Base-by-base conservation (phyloP, 2,113 vertebrate species). In the Cromileptes altivelis region DNA sequence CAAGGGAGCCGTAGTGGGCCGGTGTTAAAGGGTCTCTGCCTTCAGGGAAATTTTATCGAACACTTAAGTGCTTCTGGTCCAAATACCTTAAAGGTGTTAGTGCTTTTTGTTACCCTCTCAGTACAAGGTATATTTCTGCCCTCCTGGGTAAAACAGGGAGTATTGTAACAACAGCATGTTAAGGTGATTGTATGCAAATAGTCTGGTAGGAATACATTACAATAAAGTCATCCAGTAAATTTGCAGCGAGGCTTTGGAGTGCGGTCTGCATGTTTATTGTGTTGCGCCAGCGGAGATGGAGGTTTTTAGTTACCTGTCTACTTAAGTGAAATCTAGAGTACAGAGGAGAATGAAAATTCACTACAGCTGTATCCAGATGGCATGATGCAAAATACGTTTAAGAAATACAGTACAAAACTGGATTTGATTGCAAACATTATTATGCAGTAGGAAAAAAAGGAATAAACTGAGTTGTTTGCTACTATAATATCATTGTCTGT, bases 31-130 rank as follows among this genome's bases (percentile, higher is more conserved):
- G 86, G 57, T 92, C 68, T 84, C 6, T 40, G 72, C 82, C 92
- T 91, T 91, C 40, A 67, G 93, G 91, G 93, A 87, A 85, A 74
- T 77, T 82, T 91, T 87, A 89, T 87, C 37, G 91, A 91, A 90
- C 87, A 90, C 92, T 91, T 93, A 94, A 94, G 92, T 95, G 92
- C 93, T 91, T 91, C 75, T 80, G 79, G 78, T 89, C 50, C 81
- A 79, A 84, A 85, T 82, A 86, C 80, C 78, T 88, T 57, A 69
- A 89, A 92, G 82, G 91, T 82, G 79, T 85, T 70, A 71, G 74
- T 88, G 75, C 75, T 85, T 81, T 88, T 82, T 81, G 75, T 23
- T 67, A 62, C 53, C 58, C 85, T 64, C 52, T 61, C 60, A 50
- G 77, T 87, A 76, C 89, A 82, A 77, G n/a, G 40, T 49, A 33